phyloP scores from a whole-genome alignment of 64 coral and sea anemone genomes.

The Hydrozoanthus tunicans region DNA sequence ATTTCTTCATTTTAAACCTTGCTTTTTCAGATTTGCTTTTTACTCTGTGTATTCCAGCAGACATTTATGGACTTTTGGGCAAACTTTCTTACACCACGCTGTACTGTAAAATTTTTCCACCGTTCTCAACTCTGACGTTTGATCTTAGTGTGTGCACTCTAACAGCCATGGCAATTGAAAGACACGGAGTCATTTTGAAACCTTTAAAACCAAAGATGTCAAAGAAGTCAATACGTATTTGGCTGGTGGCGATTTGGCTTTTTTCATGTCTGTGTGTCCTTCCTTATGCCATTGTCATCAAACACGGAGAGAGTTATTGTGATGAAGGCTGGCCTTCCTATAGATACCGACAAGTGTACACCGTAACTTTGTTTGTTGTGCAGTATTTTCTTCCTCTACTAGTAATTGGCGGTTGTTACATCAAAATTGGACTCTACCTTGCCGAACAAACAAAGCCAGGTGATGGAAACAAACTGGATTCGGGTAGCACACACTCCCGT shows the following conservation, averaged over 20 bases:
- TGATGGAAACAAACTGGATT: not conserved
- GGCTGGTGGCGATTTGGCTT: constrained; percentile 39
- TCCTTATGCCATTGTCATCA: constrained; percentile 18
- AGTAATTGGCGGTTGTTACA: constrained; percentile 39
- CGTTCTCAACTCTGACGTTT: constrained; percentile 33
- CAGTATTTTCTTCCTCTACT: constrained; percentile 38
- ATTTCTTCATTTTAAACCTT: constrained; percentile 51
- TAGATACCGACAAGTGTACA: constrained; percentile 34
- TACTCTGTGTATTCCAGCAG: constrained; percentile 38
- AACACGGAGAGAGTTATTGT: constrained; percentile 25
- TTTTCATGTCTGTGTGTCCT: constrained; percentile 25
- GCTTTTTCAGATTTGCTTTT: constrained; percentile 27
- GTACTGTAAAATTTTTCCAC: constrained; percentile 37
- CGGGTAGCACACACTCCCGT: not conserved
- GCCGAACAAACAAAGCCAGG: constrained; percentile 34
- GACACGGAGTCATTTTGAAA: constrained; percentile 15
- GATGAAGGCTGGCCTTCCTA: constrained; percentile 44
- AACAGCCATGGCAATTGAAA: constrained; percentile 46
- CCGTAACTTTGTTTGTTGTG: constrained; percentile 11
- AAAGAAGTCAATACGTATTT: not conserved
- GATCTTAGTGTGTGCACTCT: constrained; percentile 26
- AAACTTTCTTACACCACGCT: not conserved
- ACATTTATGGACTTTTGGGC: constrained; percentile 32
- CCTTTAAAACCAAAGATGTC: constrained; percentile 42
- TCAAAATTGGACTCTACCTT: constrained; percentile 55